Evolutionary conservation across 2,888 invertebrate genomes (phyloP).

Genomic region (Lasius fuliginosus): DNA sequence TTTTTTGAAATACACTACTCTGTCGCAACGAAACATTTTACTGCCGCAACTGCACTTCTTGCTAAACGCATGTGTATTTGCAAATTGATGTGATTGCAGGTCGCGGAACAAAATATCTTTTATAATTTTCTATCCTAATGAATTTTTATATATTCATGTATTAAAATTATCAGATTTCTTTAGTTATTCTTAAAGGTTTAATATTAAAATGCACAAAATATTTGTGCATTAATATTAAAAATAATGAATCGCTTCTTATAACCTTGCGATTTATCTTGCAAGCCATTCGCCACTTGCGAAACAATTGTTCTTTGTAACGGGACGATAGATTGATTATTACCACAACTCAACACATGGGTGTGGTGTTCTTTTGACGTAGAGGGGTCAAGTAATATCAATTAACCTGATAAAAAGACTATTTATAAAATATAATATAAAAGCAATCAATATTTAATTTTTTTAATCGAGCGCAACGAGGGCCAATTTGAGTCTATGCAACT

Average conservation of each 20-base stretch:
- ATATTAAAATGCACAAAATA: no score
- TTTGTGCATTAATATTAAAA: not conserved
- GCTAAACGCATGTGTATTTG: not conserved
- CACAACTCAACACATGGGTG: not conserved
- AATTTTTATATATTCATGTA: not conserved
- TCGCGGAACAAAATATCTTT: not conserved
- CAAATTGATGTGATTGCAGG: slow-evolving; percentile 5
- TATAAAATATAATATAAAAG: slow-evolving; percentile 9
- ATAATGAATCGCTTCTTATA: not conserved
- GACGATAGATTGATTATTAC: not conserved
- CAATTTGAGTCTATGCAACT: not conserved
- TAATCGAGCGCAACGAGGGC: not conserved
- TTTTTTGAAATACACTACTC: not conserved
- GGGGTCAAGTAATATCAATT: not conserved
- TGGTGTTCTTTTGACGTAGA: not conserved
- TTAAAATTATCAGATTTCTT: not conserved
- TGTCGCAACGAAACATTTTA: not conserved
- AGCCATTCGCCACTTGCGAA: not conserved
- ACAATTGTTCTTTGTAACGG: not conserved
- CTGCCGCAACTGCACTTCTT: slow-evolving; percentile 14
- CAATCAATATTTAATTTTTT: not conserved
- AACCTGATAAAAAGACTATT: not conserved
- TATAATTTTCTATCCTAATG: slow-evolving; percentile 3
- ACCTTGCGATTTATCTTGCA: not conserved
- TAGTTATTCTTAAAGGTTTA: not conserved